phyloP scores from a whole-genome alignment of 1,140 invertebrate species.

The Meloidogyne chitwoodi region DNA sequence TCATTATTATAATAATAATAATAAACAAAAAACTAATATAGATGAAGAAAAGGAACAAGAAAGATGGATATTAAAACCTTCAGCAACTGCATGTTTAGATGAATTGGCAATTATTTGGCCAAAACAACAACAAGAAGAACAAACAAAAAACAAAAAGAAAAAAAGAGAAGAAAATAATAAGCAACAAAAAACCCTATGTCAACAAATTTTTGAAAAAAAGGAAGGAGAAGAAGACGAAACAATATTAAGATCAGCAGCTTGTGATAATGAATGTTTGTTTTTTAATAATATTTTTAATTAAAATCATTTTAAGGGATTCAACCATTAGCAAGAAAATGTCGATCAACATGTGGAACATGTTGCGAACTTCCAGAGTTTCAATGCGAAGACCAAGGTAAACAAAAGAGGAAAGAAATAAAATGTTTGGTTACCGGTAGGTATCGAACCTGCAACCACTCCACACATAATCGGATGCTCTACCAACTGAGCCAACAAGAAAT shows the following conservation, averaged over 20 bases:
- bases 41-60: not conserved
- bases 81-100: not conserved
- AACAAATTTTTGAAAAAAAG: not conserved
- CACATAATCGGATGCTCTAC: too few species aligned
- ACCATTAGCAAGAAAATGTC: slow-evolving; percentile 2
- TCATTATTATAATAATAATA: not conserved
- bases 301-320: not conserved
- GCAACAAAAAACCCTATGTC: not conserved
- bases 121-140: not conserved
- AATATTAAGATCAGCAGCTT: not conserved
- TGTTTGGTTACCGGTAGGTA: too few species aligned
- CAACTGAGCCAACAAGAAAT: not conserved
- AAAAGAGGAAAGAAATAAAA: not conserved
- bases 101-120: not conserved
- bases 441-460: too few species aligned
- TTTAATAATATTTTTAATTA: not conserved
- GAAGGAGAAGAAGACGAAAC: not conserved
- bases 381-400: not conserved
- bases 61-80: not conserved
- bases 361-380: not conserved
- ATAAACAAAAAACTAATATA: too few species aligned
- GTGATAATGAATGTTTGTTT: not conserved
- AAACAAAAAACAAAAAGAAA: not conserved
- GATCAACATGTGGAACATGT: not conserved
- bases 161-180: not conserved